Percentiles rank a stretch among this genome's conserved stretches.
phyloP scores from a whole-genome alignment of 2,888 invertebrate genomes.

The Therioaphis trifolii region DNA sequence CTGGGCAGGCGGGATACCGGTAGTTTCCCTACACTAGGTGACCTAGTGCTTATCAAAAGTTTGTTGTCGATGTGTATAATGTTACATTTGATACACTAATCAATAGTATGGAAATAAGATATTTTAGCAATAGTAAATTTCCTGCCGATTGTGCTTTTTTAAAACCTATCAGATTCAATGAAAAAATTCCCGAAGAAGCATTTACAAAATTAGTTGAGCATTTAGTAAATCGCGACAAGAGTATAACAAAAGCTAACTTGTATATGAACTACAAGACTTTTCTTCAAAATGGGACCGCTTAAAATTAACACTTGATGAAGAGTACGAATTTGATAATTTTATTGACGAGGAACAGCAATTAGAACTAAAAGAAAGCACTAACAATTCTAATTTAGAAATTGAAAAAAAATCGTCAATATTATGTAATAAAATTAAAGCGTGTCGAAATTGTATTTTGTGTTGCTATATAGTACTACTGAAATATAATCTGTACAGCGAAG shows the following conservation, averaged over 20 bases:
- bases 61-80: background rate
- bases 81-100: background rate
- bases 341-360: too few relatives aligned
- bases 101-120: too few relatives aligned
- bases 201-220: background rate
- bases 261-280: background rate
- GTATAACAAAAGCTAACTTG: slow-evolving; percentile 4
- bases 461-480: too few relatives aligned
- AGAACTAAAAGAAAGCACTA: too few relatives aligned
- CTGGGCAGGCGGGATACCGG: slow-evolving; percentile 19
- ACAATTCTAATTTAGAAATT: too few relatives aligned
- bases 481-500: too few relatives aligned
- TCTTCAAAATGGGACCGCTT: slow-evolving; percentile 10
- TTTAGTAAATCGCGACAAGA: too few relatives aligned
- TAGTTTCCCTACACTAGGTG: background rate
- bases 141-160: slow-evolving; percentile 13
- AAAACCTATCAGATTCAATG: background rate
- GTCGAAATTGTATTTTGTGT: too few relatives aligned
- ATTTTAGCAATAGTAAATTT: slow-evolving; percentile 3
- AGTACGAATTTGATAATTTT: slow-evolving; percentile 8
- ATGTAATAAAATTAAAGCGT: too few relatives aligned
- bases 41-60: slow-evolving; percentile 1
- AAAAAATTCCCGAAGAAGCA: slow-evolving; percentile 12
- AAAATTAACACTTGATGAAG: slow-evolving; percentile 5
- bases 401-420: too few relatives aligned